Conservation (phyloP, 2,113 vertebrate genomes). For the Notothenia coriiceps region DNA sequence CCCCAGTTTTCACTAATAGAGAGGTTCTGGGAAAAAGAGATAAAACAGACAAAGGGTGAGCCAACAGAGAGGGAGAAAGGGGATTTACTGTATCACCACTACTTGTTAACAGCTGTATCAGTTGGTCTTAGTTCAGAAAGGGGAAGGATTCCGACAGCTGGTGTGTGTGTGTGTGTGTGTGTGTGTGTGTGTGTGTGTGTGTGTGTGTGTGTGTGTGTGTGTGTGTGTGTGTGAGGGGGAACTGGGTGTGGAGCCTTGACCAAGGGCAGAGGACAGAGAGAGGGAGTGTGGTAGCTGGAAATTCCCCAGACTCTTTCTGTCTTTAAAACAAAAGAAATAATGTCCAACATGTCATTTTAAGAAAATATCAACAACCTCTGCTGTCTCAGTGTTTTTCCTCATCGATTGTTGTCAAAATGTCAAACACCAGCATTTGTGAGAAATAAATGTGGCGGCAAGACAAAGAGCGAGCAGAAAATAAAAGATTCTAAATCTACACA, state of each 20-base stretch:
- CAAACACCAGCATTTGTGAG: background rate
- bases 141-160: constrained; percentile 87
- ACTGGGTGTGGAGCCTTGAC: constrained; percentile 74
- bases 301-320: constrained; percentile 54
- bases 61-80: background rate
- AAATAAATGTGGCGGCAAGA: background rate
- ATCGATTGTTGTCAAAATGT: constrained; percentile 1
- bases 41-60: constrained; percentile 16
- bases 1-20: background rate
- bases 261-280: constrained; percentile 74
- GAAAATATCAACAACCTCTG: background rate
- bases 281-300: constrained; percentile 48
- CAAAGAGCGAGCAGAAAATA: background rate
- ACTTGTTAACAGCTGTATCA: constrained; percentile 85
- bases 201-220: constrained; percentile 65
- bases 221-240: constrained; percentile 66
- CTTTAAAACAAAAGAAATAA: constrained; percentile 58
- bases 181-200: constrained; percentile 64
- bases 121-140: constrained; percentile 86
- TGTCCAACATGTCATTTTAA: background rate
- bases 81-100: constrained; percentile 60
- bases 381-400: background rate
- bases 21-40: constrained; percentile 13
- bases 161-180: constrained; percentile 63
- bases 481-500: background rate